Conservation (phyloP, 2,888 invertebrate species). For the Nebria brevicollis region DNA sequence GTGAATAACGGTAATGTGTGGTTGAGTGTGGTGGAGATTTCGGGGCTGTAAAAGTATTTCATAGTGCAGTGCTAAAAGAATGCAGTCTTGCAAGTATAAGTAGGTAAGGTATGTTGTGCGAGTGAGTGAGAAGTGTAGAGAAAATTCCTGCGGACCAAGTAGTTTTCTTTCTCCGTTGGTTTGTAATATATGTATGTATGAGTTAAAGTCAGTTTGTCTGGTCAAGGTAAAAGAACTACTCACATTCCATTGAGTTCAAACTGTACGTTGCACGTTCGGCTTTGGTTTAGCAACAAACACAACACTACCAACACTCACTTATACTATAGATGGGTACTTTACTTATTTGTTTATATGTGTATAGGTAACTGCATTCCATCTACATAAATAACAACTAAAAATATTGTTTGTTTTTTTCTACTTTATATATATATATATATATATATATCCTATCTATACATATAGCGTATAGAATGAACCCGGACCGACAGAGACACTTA, state of each 20-base stretch:
- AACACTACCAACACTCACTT: not conserved
- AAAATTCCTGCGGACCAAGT: constrained; percentile 58
- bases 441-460: too few relatives aligned
- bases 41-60: not conserved
- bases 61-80: not conserved
- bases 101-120: constrained; percentile 32
- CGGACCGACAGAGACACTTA: not conserved
- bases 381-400: too few relatives aligned
- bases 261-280: not conserved
- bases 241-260: constrained; percentile 57
- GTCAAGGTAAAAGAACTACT: constrained; percentile 60
- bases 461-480: not conserved
- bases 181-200: constrained; percentile 52
- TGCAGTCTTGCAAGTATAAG: not conserved
- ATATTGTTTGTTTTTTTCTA: too few relatives aligned
- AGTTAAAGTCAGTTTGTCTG: constrained; percentile 56
- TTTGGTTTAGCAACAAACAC: constrained; percentile 12
- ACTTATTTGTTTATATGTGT: not conserved
- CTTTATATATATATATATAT: too few relatives aligned
- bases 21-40: not conserved
- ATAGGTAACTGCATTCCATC: not conserved
- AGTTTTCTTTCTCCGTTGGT: constrained; percentile 29
- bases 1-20: too few relatives aligned
- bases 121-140: constrained; percentile 51
- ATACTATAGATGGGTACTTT: not conserved